These are phyloP conservation scores for Terebella lapidaria DNA, from an alignment of 2,888 invertebrate species.

Conservation along the genomic window DNA sequence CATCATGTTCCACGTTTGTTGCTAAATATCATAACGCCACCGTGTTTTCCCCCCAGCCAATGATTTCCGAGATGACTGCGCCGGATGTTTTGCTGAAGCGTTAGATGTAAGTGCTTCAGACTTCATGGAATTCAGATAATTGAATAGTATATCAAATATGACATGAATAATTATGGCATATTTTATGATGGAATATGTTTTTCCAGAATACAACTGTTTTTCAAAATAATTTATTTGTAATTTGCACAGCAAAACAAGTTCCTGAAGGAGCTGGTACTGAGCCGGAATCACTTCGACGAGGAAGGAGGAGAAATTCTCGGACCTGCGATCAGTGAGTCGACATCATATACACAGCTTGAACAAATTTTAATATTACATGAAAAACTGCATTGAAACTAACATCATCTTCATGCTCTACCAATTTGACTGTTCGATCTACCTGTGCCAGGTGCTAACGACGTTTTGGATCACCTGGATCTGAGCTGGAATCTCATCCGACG, in stretches of 20 bases:
- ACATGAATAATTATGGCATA: too few relatives aligned
- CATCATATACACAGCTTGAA: too few relatives aligned
- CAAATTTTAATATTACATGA: too few relatives aligned
- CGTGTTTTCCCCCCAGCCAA: conserved; percentile 23
- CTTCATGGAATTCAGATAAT: too few relatives aligned
- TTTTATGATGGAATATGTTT: too few relatives aligned
- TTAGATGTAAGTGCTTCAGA: conserved; percentile 30
- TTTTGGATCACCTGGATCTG: conserved; percentile 45
- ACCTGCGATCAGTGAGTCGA: conserved; percentile 45
- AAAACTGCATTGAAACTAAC: too few relatives aligned
- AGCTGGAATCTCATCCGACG: conserved; percentile 50
- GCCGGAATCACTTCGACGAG: conserved; percentile 44
- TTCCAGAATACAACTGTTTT: too few relatives aligned
- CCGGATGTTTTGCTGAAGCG: conserved; percentile 22
- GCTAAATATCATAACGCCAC: too few relatives aligned
- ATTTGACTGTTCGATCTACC: too few relatives aligned
- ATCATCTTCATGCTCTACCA: too few relatives aligned
- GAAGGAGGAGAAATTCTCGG: conserved; percentile 44
- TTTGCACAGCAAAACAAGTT: conserved; percentile 41
- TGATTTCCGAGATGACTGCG: conserved; percentile 27
- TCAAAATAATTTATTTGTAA: neutral
- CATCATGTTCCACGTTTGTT: too few relatives aligned
- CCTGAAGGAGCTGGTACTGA: conserved; percentile 40
- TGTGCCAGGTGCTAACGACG: conserved; percentile 45
- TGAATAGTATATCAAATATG: too few relatives aligned